Percentiles rank a stretch among this genome's conserved stretches.
Evolutionary conservation across 2,797 vertebrate genomes (phyloP).

Genomic region (Falco rusticolus): DNA sequence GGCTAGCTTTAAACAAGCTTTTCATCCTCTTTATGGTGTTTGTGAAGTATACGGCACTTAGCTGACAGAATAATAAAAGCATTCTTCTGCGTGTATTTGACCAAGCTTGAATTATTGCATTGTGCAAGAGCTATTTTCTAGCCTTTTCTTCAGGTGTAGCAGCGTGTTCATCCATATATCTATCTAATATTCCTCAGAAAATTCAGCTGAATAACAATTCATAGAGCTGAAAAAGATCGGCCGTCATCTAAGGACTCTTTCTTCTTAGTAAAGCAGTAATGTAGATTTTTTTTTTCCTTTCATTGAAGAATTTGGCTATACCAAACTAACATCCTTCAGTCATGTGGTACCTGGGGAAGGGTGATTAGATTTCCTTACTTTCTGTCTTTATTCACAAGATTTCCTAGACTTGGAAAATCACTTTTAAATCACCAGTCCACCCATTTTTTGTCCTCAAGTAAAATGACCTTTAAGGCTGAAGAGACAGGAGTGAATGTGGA

Average conservation of each 20-base stretch:
- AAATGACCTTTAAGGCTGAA: neutral
- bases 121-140: neutral
- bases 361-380: neutral
- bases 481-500: neutral
- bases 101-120: neutral
- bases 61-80: neutral
- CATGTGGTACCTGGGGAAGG: neutral
- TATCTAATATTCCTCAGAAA: neutral
- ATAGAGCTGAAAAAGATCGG: neutral
- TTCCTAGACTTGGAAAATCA: neutral
- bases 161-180: neutral
- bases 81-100: neutral
- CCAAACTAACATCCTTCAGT: neutral
- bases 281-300: neutral
- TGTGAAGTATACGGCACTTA: neutral
- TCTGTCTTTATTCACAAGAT: neutral
- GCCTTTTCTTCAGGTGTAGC: neutral
- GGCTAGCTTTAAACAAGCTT: neutral
- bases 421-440: neutral
- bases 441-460: neutral
- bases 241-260: neutral
- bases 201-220: neutral
- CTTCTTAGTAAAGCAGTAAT: neutral
- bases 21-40: slow-evolving; percentile 8
- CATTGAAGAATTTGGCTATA: neutral